These are phyloP conservation scores for Sebastes diploproa DNA, from an alignment of 2,797 vertebrate species.

Conservation along the genomic window DNA sequence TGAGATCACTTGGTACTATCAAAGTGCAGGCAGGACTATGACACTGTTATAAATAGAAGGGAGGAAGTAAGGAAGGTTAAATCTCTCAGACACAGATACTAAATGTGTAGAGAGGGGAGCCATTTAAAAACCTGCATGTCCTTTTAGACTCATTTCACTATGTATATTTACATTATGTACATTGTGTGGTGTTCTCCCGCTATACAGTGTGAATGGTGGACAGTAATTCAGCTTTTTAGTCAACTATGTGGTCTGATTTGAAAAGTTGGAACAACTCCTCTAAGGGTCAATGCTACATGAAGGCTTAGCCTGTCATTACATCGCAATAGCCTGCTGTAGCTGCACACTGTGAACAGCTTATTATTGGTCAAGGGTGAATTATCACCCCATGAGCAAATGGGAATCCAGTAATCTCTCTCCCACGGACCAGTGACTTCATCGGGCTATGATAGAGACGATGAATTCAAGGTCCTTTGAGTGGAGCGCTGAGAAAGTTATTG, in stretches of 20 bases:
- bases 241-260: not conserved
- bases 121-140: slow-evolving; percentile 46
- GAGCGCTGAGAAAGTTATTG: slow-evolving; percentile 11
- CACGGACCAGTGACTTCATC: slow-evolving; percentile 32
- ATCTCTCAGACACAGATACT: slow-evolving; percentile 68
- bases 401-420: slow-evolving; percentile 48
- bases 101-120: slow-evolving; percentile 57
- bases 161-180: not conserved
- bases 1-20: slow-evolving; percentile 81
- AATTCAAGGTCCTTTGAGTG: slow-evolving; percentile 30
- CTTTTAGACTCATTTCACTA: slow-evolving; percentile 18
- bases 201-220: not conserved
- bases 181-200: not conserved
- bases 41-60: slow-evolving; percentile 82
- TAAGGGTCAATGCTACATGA: slow-evolving; percentile 11
- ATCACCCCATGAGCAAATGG: slow-evolving; percentile 43
- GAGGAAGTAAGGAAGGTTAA: slow-evolving; percentile 81
- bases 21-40: slow-evolving; percentile 80
- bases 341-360: slow-evolving; percentile 40
- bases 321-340: not conserved
- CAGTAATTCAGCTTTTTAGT: not conserved
- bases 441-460: slow-evolving; percentile 22
- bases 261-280: slow-evolving; percentile 36
- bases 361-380: slow-evolving; percentile 68
- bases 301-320: slow-evolving; percentile 37